These are phyloP conservation scores for Microplitis deprimator DNA, from an alignment of 2,888 invertebrate species.

Conservation along the genomic window DNA sequence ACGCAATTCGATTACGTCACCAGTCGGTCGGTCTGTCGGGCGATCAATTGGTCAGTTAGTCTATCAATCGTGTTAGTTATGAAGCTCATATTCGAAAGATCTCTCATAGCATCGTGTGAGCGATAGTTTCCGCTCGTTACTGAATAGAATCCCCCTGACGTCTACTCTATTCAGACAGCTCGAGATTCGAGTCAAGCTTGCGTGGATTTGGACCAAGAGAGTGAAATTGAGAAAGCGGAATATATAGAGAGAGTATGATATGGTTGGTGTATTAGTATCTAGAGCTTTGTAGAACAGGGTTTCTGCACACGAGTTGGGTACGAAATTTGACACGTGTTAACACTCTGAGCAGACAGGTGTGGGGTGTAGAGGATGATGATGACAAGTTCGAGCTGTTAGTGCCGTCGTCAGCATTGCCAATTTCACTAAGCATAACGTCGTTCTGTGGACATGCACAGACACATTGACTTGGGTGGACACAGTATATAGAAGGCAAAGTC, in stretches of 20 bases:
- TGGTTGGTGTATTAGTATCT: slow-evolving; percentile 18
- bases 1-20: slow-evolving; percentile 44
- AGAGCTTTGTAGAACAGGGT: slow-evolving; percentile 40
- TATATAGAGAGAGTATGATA: slow-evolving; percentile 34
- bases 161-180: slow-evolving; percentile 32
- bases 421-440: slow-evolving; percentile 42
- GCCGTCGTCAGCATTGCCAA: slow-evolving; percentile 52
- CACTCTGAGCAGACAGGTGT: slow-evolving; percentile 41
- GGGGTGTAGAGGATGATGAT: slow-evolving; percentile 11
- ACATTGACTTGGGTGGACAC: slow-evolving; percentile 9
- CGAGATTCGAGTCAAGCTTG: slow-evolving; percentile 30
- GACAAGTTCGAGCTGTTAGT: slow-evolving; percentile 42
- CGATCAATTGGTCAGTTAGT: slow-evolving; percentile 29
- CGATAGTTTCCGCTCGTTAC: slow-evolving; percentile 37
- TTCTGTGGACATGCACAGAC: slow-evolving; percentile 26
- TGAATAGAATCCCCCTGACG: slow-evolving; percentile 32
- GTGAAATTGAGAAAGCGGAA: slow-evolving; percentile 32
- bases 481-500: not conserved
- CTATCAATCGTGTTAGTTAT: slow-evolving; percentile 42
- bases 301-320: slow-evolving; percentile 41
- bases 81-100: slow-evolving; percentile 22
- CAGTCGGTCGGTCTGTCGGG: not conserved
- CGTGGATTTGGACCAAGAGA: slow-evolving; percentile 20
- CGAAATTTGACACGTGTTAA: slow-evolving; percentile 58
- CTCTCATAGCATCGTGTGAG: slow-evolving; percentile 10